Base-by-base conservation (phyloP, 2,888 invertebrate genomes). In the Cetonia aurata region DNA sequence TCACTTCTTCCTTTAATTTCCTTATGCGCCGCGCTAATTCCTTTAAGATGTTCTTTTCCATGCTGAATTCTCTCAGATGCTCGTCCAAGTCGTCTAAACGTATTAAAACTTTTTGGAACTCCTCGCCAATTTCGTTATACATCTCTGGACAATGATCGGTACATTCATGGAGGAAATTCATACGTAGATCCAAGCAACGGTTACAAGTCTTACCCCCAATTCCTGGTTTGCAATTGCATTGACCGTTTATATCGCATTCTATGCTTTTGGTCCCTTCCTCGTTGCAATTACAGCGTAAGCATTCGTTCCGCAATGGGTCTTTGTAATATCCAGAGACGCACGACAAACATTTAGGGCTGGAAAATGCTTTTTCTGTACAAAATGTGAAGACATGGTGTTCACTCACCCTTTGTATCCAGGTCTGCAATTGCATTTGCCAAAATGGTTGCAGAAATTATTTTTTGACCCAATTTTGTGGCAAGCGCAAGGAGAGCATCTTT, bases 161-260 rank as follows among this genome's bases (percentile, higher is more conserved):
- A 76, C 94, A 94, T 12, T 95, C 95, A 62, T 91, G 91, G 66
- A 94, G 92, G 15, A 96, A 89, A 81, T 96, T 92, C 79, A 91
- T 91, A 80, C 95, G 96, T 82, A 98, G 98, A 82, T 97, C 96
- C 85, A 94, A 93, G 82, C 98, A 98, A 44, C 94, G 90, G 83
- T 98, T 95, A 83, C 98, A 98, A 4, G 91, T 89, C 41, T 93
- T 86, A 6, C 97, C 97, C 82, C 95, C 96, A 0, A 97, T 95
- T 80, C 93, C 93, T 68, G 92, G 90, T 75, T 92, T 88, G 74
- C 90, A 90, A 0, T 90, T 91, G 85, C 98, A 96, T 82, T 95
- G 95, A 0, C 96, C 96, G 37, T 82, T 86, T 70, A 89, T 87
- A 74, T 92, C 91, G 80, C 98, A 98, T 83, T 96, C 96, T 76